Evolutionary conservation across 2,888 invertebrate genomes (phyloP).

Genomic region (Leistus spinibarbis): DNA sequence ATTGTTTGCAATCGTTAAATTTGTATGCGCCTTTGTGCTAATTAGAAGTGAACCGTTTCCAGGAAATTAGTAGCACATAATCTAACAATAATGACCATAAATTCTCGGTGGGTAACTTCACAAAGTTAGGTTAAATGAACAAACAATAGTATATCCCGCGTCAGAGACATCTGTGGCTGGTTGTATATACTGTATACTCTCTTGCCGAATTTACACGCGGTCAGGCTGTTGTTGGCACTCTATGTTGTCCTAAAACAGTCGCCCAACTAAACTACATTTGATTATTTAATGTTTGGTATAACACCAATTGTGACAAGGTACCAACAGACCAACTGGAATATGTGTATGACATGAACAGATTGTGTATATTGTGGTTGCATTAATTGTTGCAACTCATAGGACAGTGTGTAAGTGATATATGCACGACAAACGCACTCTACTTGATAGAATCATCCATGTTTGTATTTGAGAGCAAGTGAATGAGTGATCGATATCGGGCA

Average conservation of each 20-base stretch:
- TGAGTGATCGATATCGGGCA: slow-evolving; percentile 28
- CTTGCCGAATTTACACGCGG: slow-evolving; percentile 32
- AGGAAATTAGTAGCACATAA: slow-evolving; percentile 11
- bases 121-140: slow-evolving; percentile 27
- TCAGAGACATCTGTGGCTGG: slow-evolving; percentile 30
- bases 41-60: not conserved
- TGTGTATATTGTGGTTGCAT: slow-evolving; percentile 36
- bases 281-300: slow-evolving; percentile 17
- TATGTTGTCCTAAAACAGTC: slow-evolving; percentile 13
- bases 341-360: slow-evolving; percentile 37
- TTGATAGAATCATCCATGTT: slow-evolving; percentile 33
- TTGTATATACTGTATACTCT: slow-evolving; percentile 24
- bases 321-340: slow-evolving; percentile 20
- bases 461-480: not conserved
- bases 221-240: slow-evolving; percentile 23
- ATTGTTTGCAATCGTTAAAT: not conserved
- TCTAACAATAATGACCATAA: slow-evolving; percentile 25
- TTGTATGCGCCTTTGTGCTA: not conserved
- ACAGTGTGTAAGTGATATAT: slow-evolving; percentile 23
- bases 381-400: slow-evolving; percentile 29
- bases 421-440: slow-evolving; percentile 24
- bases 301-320: not conserved
- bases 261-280: slow-evolving; percentile 10
- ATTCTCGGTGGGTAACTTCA: slow-evolving; percentile 16
- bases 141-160: slow-evolving; percentile 19